Base-by-base conservation (phyloP, 2,888 invertebrate species). In the Bombylius major region DNA sequence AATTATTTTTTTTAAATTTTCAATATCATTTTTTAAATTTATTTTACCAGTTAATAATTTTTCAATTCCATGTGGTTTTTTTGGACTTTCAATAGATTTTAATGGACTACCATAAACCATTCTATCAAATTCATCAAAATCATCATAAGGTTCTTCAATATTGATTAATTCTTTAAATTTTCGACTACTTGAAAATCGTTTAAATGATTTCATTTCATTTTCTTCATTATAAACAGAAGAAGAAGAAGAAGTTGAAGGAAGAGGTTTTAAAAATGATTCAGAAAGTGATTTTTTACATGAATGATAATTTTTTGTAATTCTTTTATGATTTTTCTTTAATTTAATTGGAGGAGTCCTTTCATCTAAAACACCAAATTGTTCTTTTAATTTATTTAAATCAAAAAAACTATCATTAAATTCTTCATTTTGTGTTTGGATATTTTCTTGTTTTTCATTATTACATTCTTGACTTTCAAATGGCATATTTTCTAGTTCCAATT, bases 41-140 rank as follows among this genome's bases (percentile, higher is more conserved):
- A 73, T 67, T 34, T 69, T 64, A 1, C 62, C 68, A 34, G 60
- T 64, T 1, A 72, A 57, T 31, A 73, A 60, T 36, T 63, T 63
- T 47, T 71, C 67, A 39, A 71, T 59, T 1, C 67, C 70, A 48
- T 64, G 59, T 32, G 73, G 70, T 47, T 63, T 48, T 36, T 50
- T 39, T 4, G 12, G 13, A 8, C 52, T 55, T 39, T 55, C 55
- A 6, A 32, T 14, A 34, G 33, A 42, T 57, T 63, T 59, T 5
- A 54, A 48, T 12, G 62, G 58, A 50, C 60, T 62, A 45, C 59
- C 59, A 51, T 64, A 63, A 5, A 69, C 67, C 39, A 72, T 57
- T 51, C 64, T 65, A 64, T 72, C 73, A 39, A 73, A 69, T 50
- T 70, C 70, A 62, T 70, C 70, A 4, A 65, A 57, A 7, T 66